These are phyloP conservation scores for Palythoa heliodiscus DNA, from an alignment of 92 coral and sea anemone genomes.

Conservation along the genomic window DNA sequence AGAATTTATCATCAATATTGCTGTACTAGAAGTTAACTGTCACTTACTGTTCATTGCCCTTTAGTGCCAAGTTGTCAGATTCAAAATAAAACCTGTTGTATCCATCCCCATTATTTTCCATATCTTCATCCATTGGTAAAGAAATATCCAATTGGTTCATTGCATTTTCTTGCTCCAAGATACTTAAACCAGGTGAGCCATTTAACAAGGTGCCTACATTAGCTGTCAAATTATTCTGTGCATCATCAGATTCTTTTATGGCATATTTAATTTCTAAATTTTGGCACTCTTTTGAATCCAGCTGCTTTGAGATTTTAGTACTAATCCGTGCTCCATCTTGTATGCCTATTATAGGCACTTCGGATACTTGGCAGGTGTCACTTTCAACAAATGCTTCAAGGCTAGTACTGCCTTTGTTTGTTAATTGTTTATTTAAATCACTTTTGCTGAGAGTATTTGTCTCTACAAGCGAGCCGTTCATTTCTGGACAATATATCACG, in stretches of 20 bases:
- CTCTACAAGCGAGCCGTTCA: background rate
- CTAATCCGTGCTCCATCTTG: background rate
- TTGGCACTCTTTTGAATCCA: background rate
- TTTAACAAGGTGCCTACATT: background rate
- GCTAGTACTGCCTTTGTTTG: background rate
- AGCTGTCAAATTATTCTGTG: background rate
- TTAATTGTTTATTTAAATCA: background rate
- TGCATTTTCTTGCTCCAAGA: background rate
- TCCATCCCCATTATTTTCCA: conserved; percentile 54
- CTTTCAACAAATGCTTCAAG: background rate
- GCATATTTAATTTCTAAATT: background rate
- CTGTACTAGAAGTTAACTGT: background rate
- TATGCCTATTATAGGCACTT: background rate
- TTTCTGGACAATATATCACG: background rate
- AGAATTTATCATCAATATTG: background rate
- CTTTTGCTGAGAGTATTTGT: background rate
- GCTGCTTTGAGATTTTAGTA: background rate
- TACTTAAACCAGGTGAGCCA: background rate
- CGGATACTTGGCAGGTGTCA: background rate
- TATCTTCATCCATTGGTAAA: conserved; percentile 63
- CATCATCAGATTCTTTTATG: background rate
- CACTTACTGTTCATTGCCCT: conserved; percentile 92
- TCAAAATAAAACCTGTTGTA: conserved; percentile 89
- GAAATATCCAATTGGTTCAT: background rate
- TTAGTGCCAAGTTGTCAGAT: conserved; percentile 90